Conservation (phyloP, 2,113 vertebrate genomes). For the Saguinus midas region DNA sequence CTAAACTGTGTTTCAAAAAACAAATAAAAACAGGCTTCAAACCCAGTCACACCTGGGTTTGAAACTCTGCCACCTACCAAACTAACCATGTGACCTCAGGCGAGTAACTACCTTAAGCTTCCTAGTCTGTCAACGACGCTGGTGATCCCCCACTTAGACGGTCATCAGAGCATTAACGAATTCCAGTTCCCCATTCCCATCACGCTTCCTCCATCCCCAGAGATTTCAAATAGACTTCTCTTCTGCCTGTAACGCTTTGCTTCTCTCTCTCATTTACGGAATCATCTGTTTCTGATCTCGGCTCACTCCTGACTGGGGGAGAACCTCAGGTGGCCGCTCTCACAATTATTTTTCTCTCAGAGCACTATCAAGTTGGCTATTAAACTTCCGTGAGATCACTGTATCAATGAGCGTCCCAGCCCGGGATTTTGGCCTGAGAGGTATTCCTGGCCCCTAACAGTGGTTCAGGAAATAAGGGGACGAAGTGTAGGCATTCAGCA, state of each 20-base stretch:
- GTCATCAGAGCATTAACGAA: neutral
- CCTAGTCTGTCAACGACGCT: neutral
- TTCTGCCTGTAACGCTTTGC: neutral
- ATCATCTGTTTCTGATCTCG: neutral
- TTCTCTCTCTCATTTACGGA: neutral
- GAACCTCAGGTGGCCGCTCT: neutral
- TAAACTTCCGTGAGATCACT: conserved; percentile 3
- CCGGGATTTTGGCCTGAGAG: neutral
- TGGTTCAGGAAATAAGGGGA: neutral
- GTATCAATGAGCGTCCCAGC: neutral
- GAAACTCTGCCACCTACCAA: neutral
- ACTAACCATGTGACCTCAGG: neutral
- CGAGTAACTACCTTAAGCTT: conserved; percentile 8
- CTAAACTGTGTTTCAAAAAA: no score
- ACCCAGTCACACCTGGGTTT: neutral
- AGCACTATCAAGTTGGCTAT: neutral
- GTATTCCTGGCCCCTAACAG: neutral
- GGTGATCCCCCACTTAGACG: neutral
- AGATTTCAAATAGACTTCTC: neutral
- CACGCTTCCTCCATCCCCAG: neutral
- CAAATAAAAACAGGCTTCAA: neutral
- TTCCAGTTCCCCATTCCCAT: neutral
- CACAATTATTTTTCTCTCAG: neutral
- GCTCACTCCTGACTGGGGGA: neutral
- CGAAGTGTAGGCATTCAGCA: neutral